Conservation (phyloP, 2,113 vertebrate species). For the Lathamus discolor region DNA sequence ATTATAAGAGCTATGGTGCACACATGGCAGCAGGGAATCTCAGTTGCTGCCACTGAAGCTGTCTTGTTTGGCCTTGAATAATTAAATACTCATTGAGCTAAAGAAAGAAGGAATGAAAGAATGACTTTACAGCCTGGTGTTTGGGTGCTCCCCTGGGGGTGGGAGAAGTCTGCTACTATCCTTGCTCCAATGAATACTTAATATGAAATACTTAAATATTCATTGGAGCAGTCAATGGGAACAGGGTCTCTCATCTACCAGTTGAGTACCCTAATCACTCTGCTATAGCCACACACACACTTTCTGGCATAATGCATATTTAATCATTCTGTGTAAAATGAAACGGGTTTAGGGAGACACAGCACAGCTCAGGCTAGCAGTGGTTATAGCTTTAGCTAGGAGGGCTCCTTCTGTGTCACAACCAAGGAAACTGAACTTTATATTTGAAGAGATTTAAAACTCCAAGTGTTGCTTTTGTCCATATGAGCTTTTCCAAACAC, state of each 20-base stretch:
- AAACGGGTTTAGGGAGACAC: background rate
- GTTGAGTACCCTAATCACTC: slow-evolving; percentile 31
- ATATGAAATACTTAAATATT: slow-evolving; percentile 48
- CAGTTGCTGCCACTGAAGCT: background rate
- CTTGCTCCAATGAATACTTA: slow-evolving; percentile 52
- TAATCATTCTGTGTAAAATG: slow-evolving; percentile 13
- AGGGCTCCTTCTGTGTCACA: background rate
- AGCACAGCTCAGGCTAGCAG: background rate
- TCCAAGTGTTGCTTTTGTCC: background rate
- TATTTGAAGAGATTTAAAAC: background rate
- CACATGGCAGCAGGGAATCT: background rate
- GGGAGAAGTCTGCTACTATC: slow-evolving; percentile 15
- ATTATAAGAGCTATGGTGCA: background rate
- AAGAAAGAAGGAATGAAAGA: background rate
- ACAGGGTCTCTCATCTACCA: slow-evolving; percentile 23
- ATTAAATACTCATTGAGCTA: slow-evolving; percentile 48
- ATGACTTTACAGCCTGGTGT: background rate
- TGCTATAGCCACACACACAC: background rate
- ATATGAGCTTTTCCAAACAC: background rate
- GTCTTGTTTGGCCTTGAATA: background rate
- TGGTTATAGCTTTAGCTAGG: background rate
- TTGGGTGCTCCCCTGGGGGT: slow-evolving; percentile 6
- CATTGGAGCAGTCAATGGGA: slow-evolving; percentile 8
- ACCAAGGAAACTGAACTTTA: background rate
- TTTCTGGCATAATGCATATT: slow-evolving; percentile 4